These are phyloP conservation scores for Chrysoperla carnea DNA, from an alignment of 1,140 invertebrate species.

Conservation along the genomic window DNA sequence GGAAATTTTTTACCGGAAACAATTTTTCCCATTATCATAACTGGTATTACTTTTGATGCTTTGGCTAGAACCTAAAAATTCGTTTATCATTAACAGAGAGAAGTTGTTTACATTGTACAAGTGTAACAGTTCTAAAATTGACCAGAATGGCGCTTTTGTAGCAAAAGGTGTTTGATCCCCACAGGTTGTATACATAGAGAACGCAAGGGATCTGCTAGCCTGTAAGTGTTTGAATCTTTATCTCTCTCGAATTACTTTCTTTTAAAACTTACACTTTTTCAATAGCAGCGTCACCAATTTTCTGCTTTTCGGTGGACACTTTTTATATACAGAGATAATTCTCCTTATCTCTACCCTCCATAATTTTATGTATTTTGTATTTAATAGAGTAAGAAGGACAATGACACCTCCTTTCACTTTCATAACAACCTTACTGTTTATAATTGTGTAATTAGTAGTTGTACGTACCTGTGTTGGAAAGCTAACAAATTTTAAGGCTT, in stretches of 20 bases:
- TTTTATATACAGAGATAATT: no score
- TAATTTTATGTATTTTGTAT: background rate
- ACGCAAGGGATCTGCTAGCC: no score
- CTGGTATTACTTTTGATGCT: conserved; percentile 89
- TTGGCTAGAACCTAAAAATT: conserved; percentile 68
- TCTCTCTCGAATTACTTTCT: background rate
- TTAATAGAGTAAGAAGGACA: background rate
- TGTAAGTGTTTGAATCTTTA: background rate
- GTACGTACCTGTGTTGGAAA: conserved; percentile 81
- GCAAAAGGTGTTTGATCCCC: background rate
- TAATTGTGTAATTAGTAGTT: background rate
- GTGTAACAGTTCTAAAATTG: background rate
- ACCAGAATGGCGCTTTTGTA: background rate
- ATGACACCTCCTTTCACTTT: no score
- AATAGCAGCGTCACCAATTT: no score
- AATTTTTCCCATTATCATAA: conserved; percentile 95
- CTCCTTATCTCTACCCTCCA: background rate
- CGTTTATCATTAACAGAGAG: no score
- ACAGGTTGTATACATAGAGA: no score
- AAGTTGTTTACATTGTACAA: background rate
- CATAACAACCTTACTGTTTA: no score
- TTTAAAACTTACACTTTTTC: no score
- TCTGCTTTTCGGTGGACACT: no score
- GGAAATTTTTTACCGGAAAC: conserved; percentile 79
- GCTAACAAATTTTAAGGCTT: conserved; percentile 94